phyloP scores from a whole-genome alignment of 2,113 vertebrate species.

The Misgurnus anguillicaudatus region DNA sequence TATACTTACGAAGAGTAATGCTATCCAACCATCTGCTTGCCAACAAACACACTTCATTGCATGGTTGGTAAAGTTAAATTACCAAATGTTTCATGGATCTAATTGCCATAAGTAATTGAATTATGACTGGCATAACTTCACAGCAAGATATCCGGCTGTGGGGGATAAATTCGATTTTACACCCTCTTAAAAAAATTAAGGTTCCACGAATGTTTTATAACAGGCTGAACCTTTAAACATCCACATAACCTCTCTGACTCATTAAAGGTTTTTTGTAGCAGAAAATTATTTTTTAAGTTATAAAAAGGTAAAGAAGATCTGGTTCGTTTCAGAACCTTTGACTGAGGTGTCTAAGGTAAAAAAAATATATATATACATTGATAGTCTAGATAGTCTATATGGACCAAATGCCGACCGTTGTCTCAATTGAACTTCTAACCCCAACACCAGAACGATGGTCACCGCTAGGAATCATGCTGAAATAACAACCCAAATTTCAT shows the following conservation, averaged over 20 bases:
- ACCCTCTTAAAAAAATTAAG: neutral
- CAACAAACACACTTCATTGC: neutral
- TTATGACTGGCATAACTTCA: constrained; percentile 3
- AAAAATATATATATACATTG: neutral
- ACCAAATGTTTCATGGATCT: neutral
- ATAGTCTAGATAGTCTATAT: neutral
- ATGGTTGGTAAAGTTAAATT: constrained; percentile 1
- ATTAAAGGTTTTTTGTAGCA: too few species aligned
- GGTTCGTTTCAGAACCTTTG: too few species aligned
- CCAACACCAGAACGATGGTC: neutral
- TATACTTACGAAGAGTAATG: neutral
- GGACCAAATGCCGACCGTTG: neutral
- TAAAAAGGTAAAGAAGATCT: too few species aligned
- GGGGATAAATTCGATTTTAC: neutral
- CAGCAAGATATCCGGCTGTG: neutral
- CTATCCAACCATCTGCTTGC: neutral
- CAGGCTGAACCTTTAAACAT: too few species aligned
- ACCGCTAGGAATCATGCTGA: neutral
- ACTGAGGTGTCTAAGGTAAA: too few species aligned
- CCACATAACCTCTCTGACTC: too few species aligned
- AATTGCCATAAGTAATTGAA: constrained; percentile 17
- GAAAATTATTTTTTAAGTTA: too few species aligned
- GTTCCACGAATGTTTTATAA: too few species aligned
- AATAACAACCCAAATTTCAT: neutral
- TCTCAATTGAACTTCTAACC: neutral